These are phyloP conservation scores for Callosobruchus maculatus DNA, from an alignment of 2,888 invertebrate genomes.

Conservation along the genomic window DNA sequence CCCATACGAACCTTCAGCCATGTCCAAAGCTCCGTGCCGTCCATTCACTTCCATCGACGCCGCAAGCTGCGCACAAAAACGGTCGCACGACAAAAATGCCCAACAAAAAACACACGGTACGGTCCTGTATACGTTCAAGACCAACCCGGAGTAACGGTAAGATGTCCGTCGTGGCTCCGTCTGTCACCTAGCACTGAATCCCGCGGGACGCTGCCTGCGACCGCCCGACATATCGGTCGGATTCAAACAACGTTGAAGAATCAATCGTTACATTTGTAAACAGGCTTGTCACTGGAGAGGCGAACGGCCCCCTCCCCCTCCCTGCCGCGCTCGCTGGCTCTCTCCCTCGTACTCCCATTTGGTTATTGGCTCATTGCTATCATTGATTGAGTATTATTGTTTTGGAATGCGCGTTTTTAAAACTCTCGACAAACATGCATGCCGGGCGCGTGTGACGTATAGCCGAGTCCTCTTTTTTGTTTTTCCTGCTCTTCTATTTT, in stretches of 20 bases:
- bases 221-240: slow-evolving; percentile 45
- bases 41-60: not conserved
- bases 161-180: not conserved
- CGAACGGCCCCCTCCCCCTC: slow-evolving; percentile 41
- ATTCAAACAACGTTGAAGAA: slow-evolving; percentile 52
- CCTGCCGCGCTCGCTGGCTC: slow-evolving; percentile 41
- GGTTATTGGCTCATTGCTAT: slow-evolving; percentile 53
- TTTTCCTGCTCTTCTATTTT: not conserved
- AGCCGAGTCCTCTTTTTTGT: not conserved
- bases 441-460: not conserved
- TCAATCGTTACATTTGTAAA: slow-evolving; percentile 54
- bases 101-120: not conserved
- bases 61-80: not conserved
- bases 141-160: not conserved
- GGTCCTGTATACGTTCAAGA: not conserved
- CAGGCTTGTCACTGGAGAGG: slow-evolving; percentile 48
- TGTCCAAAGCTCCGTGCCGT: not conserved
- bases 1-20: not conserved
- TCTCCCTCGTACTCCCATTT: slow-evolving; percentile 40
- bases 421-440: slow-evolving; percentile 48
- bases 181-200: slow-evolving; percentile 13
- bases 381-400: slow-evolving; percentile 54
- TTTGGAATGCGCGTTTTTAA: slow-evolving; percentile 53
- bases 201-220: slow-evolving; percentile 36
- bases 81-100: not conserved